phyloP scores from a whole-genome alignment of 2,888 invertebrate species.

The Drosophila villosipedis region DNA sequence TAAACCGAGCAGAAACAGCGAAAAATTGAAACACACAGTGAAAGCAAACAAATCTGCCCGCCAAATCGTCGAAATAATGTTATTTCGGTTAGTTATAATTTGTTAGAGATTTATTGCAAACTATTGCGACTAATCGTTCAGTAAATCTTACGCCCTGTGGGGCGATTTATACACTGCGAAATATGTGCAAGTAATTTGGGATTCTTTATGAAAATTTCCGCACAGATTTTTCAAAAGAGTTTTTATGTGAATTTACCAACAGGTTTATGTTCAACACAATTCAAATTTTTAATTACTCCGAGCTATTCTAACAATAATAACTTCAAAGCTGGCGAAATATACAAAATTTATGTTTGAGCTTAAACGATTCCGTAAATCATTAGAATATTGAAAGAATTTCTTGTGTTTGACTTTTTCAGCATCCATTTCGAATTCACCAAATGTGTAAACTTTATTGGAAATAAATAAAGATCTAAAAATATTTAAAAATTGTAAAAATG shows the following conservation, averaged over 20 bases:
- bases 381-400: background rate
- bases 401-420: background rate
- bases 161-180: conserved; percentile 13
- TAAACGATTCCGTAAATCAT: background rate
- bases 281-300: background rate
- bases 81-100: conserved; percentile 40
- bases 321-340: conserved; percentile 15
- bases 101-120: conserved; percentile 47
- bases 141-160: conserved; percentile 43
- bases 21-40: conserved; percentile 15
- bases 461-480: background rate
- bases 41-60: conserved; percentile 30
- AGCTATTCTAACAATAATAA: background rate
- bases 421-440: background rate
- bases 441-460: background rate
- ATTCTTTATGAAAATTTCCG: conserved; percentile 1
- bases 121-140: conserved; percentile 62
- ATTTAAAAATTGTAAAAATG: background rate
- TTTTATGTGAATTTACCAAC: background rate
- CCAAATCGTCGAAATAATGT: conserved; percentile 11
- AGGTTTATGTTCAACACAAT: conserved; percentile 6
- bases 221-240: background rate
- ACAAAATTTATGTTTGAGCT: background rate
- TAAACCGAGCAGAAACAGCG: conserved; percentile 15
- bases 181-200: conserved; percentile 19